Base-by-base conservation (phyloP, 2,797 vertebrate genomes). In the Pangasius mekongensis region DNA sequence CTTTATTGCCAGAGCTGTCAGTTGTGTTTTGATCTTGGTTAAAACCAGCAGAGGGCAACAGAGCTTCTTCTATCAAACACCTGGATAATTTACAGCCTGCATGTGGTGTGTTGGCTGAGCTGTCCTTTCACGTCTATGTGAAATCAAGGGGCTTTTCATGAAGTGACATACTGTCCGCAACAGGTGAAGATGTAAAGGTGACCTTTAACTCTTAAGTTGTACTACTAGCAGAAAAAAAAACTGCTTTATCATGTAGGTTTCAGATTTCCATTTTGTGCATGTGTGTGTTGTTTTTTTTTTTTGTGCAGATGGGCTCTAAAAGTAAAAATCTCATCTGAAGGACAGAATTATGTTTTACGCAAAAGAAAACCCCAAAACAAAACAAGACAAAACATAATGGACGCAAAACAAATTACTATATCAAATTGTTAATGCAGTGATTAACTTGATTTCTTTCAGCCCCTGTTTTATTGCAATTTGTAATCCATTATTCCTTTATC, bases 31-130 rank as follows among this genome's bases (percentile, higher is more conserved):
- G 52, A 62, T 86, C 18, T 43, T 67, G 52, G 22, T 64, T 22
- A 56, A 10, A 54, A 85, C 86, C 90, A 86, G 85, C 76, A 88
- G 87, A 87, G 54, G 85, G 82, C 62, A 78, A 77, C 74, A 54
- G 76, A 73, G 82, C 49, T 14, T 36, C n/a, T 54, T 13, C 47
- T 82, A 64, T 84, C 30, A 43, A n/a, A 52, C 47, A 43, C 18
- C 74, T 18, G 82, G 39, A 47, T 60, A 47, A 85, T 80, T 27
- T 81, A 47, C 58, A 49, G 11, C 20, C 39, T 47, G 20, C 60
- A 78, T 39, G 43, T 67, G 52, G 52, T n/a, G 66, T 81, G 33
- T 6, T 43, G 62, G 36, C 49, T 11, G 9, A 77, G n/a, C 36
- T 60, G 27, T 62, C 14, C 30, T 43, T 77, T 54, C 20, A 54